A percentile compares a stretch with the other conserved stretches of the same genome.
Conservation (phyloP, 2,113 vertebrate genomes). For the Mystacornis crossleyi region DNA sequence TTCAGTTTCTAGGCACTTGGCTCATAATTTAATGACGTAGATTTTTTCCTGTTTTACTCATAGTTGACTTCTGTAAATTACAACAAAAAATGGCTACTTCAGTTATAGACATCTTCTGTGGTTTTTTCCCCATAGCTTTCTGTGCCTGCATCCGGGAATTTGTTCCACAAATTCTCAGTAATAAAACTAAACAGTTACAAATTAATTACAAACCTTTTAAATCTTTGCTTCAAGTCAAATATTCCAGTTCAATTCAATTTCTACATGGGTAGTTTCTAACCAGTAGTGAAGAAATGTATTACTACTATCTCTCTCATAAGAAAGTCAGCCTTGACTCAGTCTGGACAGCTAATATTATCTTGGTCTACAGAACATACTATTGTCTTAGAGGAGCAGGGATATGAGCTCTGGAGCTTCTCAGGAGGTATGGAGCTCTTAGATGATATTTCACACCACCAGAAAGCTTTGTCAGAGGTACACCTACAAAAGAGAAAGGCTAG, state of each 20-base stretch:
- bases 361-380: not conserved
- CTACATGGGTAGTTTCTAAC: not conserved
- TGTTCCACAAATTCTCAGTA: not conserved
- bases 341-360: conserved; percentile 2
- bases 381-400: not conserved
- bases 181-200: not conserved
- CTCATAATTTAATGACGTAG: not conserved
- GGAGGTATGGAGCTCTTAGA: not conserved
- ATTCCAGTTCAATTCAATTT: not conserved
- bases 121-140: accelerated
- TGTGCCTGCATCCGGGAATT: not conserved
- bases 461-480: not conserved
- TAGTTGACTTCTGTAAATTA: not conserved
- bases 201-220: not conserved
- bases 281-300: not conserved
- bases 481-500: not conserved
- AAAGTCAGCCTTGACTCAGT: not conserved
- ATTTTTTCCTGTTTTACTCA: not conserved
- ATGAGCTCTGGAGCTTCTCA: not conserved
- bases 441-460: not conserved
- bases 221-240: not conserved
- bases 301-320: not conserved
- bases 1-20: not conserved
- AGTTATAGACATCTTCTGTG: not conserved
- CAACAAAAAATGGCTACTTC: not conserved